A percentile compares a stretch with the other conserved stretches of the same genome.
Conservation (phyloP, 2,113 vertebrate genomes). For the Cryptotis parvus region DNA sequence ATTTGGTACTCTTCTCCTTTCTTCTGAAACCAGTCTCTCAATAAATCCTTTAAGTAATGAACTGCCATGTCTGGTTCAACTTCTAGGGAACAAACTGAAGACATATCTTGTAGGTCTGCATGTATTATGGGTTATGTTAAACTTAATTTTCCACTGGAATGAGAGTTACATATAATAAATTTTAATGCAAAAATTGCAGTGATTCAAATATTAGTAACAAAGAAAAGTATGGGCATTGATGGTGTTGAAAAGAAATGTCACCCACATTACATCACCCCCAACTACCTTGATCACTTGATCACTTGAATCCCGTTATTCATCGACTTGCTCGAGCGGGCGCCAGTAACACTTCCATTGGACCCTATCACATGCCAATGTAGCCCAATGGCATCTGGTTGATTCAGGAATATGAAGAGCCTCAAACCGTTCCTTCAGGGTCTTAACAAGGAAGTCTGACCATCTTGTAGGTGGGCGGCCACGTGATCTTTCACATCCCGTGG, state of each 20-base stretch:
- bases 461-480: no score
- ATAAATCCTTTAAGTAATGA: background rate
- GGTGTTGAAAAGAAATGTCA: conserved; percentile 35
- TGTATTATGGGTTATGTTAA: background rate
- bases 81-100: background rate
- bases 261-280: background rate
- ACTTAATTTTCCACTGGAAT: conserved; percentile 10
- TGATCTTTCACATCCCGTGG: no score
- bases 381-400: no score
- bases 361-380: no score
- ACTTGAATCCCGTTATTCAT: no score
- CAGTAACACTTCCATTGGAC: no score
- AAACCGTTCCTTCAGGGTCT: no score
- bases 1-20: background rate
- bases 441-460: no score
- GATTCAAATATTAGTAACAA: background rate
- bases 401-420: no score
- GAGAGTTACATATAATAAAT: background rate
- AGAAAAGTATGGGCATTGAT: background rate
- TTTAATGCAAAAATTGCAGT: background rate
- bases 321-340: no score
- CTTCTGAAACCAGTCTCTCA: no score
- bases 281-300: no score
- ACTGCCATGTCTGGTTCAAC: background rate
- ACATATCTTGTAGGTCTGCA: background rate